A percentile compares a stretch with the other conserved stretches of the same genome.
Conservation (phyloP, 2,113 vertebrate genomes). For the Nothoprocta pentlandii region DNA sequence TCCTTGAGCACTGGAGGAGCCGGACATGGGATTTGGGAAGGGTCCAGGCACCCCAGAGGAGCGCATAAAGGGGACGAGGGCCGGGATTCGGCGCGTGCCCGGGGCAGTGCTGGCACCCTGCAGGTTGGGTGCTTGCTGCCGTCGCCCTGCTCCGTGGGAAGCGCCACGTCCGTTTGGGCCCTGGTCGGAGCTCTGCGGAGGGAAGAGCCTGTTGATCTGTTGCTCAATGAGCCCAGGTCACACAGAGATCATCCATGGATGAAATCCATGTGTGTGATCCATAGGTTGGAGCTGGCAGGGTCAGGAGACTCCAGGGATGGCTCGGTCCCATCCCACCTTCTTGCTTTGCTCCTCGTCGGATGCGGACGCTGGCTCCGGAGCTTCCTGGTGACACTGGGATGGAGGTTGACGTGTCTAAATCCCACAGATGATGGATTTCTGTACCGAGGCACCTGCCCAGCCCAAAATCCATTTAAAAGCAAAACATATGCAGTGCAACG, state of each 20-base stretch:
- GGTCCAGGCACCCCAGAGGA: neutral
- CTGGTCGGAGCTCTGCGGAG: no score
- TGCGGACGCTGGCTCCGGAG: fast-evolving
- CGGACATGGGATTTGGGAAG: neutral
- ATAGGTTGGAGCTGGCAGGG: no score
- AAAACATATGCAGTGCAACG: fast-evolving
- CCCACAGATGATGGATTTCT: neutral
- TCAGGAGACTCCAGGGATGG: no score
- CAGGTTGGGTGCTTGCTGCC: no score
- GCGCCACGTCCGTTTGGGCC: no score
- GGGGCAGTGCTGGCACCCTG: fast-evolving
- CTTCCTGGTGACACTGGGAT: neutral
- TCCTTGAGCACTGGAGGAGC: neutral
- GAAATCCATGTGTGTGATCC: neutral
- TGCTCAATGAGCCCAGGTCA: neutral
- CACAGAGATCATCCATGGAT: neutral
- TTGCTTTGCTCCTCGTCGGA: fast-evolving
- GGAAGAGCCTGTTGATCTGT: fast-evolving
- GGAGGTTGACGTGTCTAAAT: fast-evolving
- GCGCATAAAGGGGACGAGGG: no score
- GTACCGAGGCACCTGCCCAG: neutral
- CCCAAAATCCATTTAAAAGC: neutral
- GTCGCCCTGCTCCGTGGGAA: no score
- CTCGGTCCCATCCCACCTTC: fast-evolving
- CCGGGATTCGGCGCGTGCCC: fast-evolving